These are phyloP conservation scores for Scelioninae gen. 2 DNA, from an alignment of 2,888 invertebrate species.

Conservation along the genomic window DNA sequence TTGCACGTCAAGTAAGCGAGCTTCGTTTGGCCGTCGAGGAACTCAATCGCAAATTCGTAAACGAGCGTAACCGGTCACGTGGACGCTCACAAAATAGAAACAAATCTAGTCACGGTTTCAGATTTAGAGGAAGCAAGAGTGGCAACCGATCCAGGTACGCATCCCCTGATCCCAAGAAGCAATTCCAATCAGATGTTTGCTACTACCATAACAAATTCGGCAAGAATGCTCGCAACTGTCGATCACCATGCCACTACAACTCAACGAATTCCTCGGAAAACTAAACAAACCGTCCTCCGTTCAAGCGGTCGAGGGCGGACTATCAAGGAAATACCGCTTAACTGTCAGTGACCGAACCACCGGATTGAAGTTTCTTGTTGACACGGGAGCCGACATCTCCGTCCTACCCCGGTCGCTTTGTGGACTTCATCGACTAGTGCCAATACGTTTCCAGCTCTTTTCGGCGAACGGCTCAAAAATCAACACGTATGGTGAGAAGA, in stretches of 20 bases:
- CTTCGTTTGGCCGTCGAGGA: too few species aligned
- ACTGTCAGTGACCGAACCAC: neutral
- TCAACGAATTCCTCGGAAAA: slow-evolving; percentile 7
- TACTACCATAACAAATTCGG: slow-evolving; percentile 8
- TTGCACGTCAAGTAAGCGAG: too few species aligned
- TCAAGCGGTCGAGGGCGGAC: slow-evolving; percentile 5
- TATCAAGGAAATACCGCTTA: neutral
- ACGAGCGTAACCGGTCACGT: too few species aligned
- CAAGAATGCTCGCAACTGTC: slow-evolving; percentile 1
- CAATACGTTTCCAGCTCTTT: slow-evolving; percentile 1
- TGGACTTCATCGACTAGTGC: neutral
- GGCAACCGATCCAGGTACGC: too few species aligned
- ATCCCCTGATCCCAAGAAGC: neutral
- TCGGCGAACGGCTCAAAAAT: slow-evolving; percentile 3
- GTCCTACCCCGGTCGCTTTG: neutral
- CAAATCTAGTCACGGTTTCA: too few species aligned
- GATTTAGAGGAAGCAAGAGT: too few species aligned
- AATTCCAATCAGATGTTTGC: slow-evolving; percentile 1
- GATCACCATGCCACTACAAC: slow-evolving; percentile 7
- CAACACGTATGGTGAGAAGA: slow-evolving; percentile 7
- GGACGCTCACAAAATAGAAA: too few species aligned
- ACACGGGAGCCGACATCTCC: slow-evolving; percentile 13
- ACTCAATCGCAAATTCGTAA: too few species aligned
- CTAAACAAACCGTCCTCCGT: slow-evolving; percentile 10
- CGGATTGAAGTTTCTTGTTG: slow-evolving; percentile 1